These are phyloP conservation scores for Gadus macrocephalus DNA, from an alignment of 2,113 vertebrate genomes.

Conservation along the genomic window DNA sequence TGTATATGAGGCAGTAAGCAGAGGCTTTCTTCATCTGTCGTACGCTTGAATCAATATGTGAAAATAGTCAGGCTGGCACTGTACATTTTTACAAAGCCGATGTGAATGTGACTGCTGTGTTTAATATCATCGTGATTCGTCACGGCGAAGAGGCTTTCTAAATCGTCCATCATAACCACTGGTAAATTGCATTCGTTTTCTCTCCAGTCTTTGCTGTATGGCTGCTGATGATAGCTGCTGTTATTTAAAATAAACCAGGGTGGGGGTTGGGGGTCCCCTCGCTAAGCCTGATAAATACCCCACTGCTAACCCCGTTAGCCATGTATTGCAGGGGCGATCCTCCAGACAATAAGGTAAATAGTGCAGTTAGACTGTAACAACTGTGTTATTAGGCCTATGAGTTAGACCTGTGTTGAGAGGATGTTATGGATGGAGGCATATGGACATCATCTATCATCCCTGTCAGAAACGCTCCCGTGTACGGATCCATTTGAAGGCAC, in stretches of 20 bases:
- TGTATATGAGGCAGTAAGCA: conserved; percentile 33
- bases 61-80: no score
- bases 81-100: conserved; percentile 8
- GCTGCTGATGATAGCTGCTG: conserved; percentile 34
- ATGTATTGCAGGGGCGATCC: no score
- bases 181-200: conserved; percentile 53
- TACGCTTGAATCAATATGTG: conserved; percentile 47
- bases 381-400: no score
- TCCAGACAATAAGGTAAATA: no score
- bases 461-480: no score
- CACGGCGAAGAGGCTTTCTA: conserved; percentile 33
- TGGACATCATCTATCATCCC: no score
- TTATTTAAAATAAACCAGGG: conserved; percentile 31
- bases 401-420: no score
- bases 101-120: conserved; percentile 43
- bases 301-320: no score
- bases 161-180: conserved; percentile 40
- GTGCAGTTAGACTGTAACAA: no score
- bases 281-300: no score
- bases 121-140: conserved; percentile 21
- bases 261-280: conserved; percentile 31
- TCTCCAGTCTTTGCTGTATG: conserved; percentile 8
- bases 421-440: no score
- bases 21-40: conserved; percentile 55
- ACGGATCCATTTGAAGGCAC: no score